Evolutionary conservation across 2,888 invertebrate species (phyloP).

Genomic region (Ellobium chinense): DNA sequence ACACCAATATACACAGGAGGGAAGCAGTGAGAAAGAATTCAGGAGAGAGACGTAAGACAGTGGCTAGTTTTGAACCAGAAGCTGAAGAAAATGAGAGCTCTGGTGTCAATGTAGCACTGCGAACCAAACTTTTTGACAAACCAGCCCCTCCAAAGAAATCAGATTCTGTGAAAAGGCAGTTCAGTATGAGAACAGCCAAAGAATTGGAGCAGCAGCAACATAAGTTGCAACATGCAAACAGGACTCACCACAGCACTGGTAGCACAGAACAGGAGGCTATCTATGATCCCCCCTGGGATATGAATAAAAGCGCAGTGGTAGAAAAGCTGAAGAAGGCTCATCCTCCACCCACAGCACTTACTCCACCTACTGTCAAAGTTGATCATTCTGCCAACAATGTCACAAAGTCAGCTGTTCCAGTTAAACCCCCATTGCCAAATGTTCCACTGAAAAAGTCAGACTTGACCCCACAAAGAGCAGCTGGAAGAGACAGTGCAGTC

Average conservation of each 20-base stretch:
- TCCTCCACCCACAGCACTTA: not conserved
- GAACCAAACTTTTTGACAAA: conserved; percentile 62
- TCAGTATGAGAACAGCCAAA: conserved; percentile 30
- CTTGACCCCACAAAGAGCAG: not conserved
- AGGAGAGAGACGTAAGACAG: conserved; percentile 45
- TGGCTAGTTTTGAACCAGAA: conserved; percentile 22
- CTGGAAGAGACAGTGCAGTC: not conserved
- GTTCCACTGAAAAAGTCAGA: not conserved
- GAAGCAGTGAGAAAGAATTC: conserved; percentile 31
- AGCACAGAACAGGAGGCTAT: not conserved
- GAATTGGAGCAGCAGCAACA: conserved; percentile 25
- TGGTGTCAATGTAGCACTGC: conserved; percentile 56
- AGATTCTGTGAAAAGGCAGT: conserved; percentile 25
- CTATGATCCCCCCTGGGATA: conserved; percentile 38
- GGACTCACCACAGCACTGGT: not conserved
- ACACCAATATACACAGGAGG: conserved; percentile 4
- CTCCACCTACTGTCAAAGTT: not conserved
- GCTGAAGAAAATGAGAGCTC: not conserved
- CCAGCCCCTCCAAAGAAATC: conserved; percentile 45
- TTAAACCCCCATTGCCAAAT: conserved; percentile 55
- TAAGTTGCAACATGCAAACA: not conserved
- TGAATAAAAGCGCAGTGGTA: not conserved
- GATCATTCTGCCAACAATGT: conserved; percentile 5
- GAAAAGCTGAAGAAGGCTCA: conserved; percentile 26
- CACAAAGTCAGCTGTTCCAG: conserved; percentile 50